phyloP scores from a whole-genome alignment of 2,113 vertebrate genomes.

The Gambusia affinis region DNA sequence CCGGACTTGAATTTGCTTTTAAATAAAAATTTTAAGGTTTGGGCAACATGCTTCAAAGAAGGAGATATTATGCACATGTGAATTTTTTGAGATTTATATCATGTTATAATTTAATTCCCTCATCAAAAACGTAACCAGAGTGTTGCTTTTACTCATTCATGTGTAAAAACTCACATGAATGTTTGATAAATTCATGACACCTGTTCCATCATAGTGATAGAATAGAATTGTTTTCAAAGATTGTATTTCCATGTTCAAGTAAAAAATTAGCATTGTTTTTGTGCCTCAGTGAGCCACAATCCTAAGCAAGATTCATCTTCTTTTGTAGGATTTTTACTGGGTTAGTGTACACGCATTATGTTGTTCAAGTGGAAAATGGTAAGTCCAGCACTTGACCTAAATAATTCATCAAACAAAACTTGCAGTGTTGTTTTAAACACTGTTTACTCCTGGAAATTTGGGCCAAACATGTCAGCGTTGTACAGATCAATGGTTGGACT shows the following conservation, averaged over 20 bases:
- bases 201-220: no score
- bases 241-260: neutral
- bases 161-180: no score
- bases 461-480: constrained; percentile 8
- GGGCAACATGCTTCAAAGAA: neutral
- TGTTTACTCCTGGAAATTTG: constrained; percentile 22
- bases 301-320: no score
- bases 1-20: neutral
- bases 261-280: neutral
- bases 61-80: no score
- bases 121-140: no score
- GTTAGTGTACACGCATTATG: no score
- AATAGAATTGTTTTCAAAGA: neutral
- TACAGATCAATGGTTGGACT: neutral
- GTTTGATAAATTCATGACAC: no score
- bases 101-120: no score
- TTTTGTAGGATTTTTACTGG: no score
- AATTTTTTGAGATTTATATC: no score
- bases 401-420: constrained; percentile 8
- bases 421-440: constrained; percentile 1
- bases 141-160: no score
- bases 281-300: no score
- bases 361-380: neutral
- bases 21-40: neutral
- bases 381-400: neutral